These are phyloP conservation scores for Trogon melanurus DNA, from an alignment of 2,113 vertebrate species.

Conservation along the genomic window DNA sequence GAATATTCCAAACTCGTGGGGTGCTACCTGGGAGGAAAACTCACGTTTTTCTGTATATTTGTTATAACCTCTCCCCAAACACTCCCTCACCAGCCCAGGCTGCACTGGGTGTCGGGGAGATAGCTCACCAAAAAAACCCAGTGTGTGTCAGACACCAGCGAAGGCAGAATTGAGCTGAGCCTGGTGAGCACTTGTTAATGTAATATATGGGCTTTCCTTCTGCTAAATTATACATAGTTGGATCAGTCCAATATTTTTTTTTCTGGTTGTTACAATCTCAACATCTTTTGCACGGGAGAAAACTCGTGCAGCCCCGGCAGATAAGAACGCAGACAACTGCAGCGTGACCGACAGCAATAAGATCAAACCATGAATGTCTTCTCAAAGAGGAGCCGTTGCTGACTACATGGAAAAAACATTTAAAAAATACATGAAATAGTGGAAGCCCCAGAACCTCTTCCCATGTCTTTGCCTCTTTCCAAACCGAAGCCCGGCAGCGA, in stretches of 20 bases:
- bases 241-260: neutral
- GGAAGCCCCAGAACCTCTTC: neutral
- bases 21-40: neutral
- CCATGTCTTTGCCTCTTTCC: neutral
- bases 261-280: neutral
- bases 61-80: too few species aligned
- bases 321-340: neutral
- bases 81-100: too few species aligned
- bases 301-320: too few species aligned
- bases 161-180: neutral
- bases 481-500: neutral
- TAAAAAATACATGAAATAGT: neutral
- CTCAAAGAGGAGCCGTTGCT: neutral
- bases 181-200: neutral
- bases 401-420: neutral
- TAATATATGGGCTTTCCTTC: neutral
- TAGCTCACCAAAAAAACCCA: neutral
- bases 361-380: neutral
- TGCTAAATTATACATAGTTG: neutral
- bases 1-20: neutral
- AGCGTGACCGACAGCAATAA: neutral
- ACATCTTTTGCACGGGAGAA: neutral
- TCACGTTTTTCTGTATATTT: neutral
- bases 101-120: rapidly evolving
- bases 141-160: rapidly evolving